Percentiles rank a stretch among this genome's conserved stretches.
These are phyloP conservation scores for Pungitius pungitius DNA, from an alignment of 2,113 vertebrate genomes.

Conservation along the genomic window DNA sequence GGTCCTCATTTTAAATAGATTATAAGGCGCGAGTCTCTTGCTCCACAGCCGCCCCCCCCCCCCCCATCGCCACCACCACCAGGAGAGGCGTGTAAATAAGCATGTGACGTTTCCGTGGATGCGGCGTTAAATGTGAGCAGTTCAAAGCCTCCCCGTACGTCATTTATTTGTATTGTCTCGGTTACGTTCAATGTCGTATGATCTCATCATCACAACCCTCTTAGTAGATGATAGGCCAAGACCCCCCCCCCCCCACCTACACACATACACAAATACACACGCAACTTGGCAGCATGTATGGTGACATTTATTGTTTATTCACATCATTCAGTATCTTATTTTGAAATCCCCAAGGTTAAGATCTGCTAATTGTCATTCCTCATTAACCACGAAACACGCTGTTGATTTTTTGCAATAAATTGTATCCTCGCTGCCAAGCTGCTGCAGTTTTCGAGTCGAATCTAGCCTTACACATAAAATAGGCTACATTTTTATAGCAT, in stretches of 20 bases:
- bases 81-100: slow-evolving; percentile 51
- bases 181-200: slow-evolving; percentile 68
- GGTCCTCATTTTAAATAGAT: slow-evolving; percentile 70
- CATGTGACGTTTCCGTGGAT: slow-evolving; percentile 40
- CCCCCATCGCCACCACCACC: neutral
- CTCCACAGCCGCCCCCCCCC: slow-evolving; percentile 48
- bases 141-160: slow-evolving; percentile 59
- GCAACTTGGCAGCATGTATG: neutral
- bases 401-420: slow-evolving; percentile 11
- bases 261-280: neutral
- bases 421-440: slow-evolving; percentile 11
- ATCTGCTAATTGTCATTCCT: slow-evolving; percentile 36
- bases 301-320: slow-evolving; percentile 46
- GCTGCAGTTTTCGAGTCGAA: slow-evolving; percentile 28
- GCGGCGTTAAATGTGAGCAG: slow-evolving; percentile 48
- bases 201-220: slow-evolving; percentile 71
- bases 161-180: slow-evolving; percentile 71
- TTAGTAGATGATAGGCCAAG: slow-evolving; percentile 61
- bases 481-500: slow-evolving; percentile 47
- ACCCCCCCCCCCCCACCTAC: neutral
- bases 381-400: slow-evolving; percentile 31
- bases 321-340: slow-evolving; percentile 30
- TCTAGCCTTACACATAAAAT: slow-evolving; percentile 32
- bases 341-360: slow-evolving; percentile 2
- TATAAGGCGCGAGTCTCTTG: slow-evolving; percentile 56